phyloP scores from a whole-genome alignment of 2,797 vertebrate species.

The Myotis findleyi region DNA sequence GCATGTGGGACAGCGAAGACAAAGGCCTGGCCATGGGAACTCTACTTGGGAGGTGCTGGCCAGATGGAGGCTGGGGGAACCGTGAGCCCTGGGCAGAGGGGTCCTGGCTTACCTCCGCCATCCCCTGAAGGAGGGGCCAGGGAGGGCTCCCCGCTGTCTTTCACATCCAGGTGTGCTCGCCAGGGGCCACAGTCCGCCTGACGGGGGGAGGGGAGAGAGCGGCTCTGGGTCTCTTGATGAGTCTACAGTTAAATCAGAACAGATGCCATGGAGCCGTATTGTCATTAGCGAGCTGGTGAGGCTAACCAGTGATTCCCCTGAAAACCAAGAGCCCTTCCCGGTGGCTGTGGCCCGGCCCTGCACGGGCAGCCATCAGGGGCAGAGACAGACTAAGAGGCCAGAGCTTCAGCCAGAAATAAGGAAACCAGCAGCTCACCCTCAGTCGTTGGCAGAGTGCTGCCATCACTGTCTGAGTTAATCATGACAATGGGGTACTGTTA shows the following conservation, averaged over 20 bases:
- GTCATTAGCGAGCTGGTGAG: conserved; percentile 46
- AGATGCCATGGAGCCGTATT: not conserved
- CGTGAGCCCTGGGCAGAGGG: not conserved
- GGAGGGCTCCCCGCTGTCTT: not conserved
- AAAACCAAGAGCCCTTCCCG: not conserved
- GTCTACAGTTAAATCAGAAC: conserved; percentile 72
- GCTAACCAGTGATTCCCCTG: conserved; percentile 26
- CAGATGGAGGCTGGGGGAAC: not conserved
- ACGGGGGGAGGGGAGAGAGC: conserved; percentile 5
- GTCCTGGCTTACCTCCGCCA: not conserved
- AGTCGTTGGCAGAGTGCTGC: not conserved
- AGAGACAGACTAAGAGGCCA: not conserved
- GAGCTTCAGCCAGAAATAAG: not conserved
- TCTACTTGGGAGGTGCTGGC: not conserved
- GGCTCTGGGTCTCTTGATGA: conserved; percentile 44
- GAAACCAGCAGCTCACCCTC: not conserved
- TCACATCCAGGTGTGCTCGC: not conserved
- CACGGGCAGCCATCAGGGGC: rapidly evolving
- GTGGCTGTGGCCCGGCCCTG: not conserved
- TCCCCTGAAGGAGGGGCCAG: not conserved
- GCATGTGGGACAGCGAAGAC: not conserved
- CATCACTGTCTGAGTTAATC: not conserved
- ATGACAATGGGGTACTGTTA: not conserved
- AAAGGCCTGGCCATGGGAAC: not conserved
- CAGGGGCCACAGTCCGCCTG: not conserved